Evolutionary conservation across 2,888 invertebrate genomes (phyloP), one percentile per base, ranked within the genome.

Genomic region (Drosophila melanosoma): DNA sequence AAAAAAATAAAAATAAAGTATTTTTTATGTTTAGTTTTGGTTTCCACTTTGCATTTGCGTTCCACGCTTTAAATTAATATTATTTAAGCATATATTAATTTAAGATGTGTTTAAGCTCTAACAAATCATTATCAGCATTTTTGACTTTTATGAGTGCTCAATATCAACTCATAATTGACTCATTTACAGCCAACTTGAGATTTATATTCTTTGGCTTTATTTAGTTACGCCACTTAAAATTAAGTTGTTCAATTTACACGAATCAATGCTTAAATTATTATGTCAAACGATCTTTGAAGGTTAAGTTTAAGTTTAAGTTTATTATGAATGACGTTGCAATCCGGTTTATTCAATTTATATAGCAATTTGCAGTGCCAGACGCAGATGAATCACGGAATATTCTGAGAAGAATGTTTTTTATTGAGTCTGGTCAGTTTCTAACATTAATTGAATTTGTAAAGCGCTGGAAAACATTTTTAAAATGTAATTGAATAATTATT

Each of bases 1-100:
- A 45, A 74, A 73, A 45, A 33, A 33, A 8, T 10, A 10, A 35
- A 40, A 45, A 67, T 32, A 57, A 69, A 63, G 40, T 53, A 57
- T 35, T 63, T 38, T 51, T 66, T 79, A 53, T 54, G 52, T 78
- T 66, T 40, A 29, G 53, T 49, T 67, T 40, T 40, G 29, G 2
- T 4, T 45, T 66, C 26, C 11, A 20, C 11, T 72, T 58, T 32
- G 56, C 29, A 1, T 63, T 52, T 26, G 36, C 15, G 10, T 23
- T 53, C 35, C 15, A 10, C 5, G 12, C 38, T 12, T 38, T 38
- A 26, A 54, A 11, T 7, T 29, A 4, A 4, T 15, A 20, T 20
- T 40, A 5, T 8, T n/a, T 15, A 32, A 54, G 36, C 11, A 7
- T 1, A 15, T 45, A 29, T 29, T 10, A 0, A 10, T 45, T n/a